Percentiles rank a stretch among this genome's conserved stretches.
These are phyloP conservation scores for Rhinichthys osculus DNA, from an alignment of 2,797 vertebrate genomes.

Conservation along the genomic window DNA sequence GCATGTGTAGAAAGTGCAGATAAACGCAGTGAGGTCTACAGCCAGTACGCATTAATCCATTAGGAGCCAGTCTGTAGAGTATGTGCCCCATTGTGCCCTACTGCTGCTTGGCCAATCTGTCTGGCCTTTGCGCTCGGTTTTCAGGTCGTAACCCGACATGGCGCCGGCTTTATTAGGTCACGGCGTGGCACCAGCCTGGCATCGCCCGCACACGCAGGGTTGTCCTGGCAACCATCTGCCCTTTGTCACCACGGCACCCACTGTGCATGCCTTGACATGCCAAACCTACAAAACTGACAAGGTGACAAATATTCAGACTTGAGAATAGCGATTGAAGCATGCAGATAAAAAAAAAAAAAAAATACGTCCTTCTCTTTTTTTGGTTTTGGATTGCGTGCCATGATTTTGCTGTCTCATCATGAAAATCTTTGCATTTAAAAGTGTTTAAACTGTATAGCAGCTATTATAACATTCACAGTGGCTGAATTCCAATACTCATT, in stretches of 20 bases:
- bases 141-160: slow-evolving; percentile 84
- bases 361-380: not conserved
- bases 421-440: not conserved
- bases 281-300: slow-evolving; percentile 68
- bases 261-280: slow-evolving; percentile 78
- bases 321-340: slow-evolving; percentile 31
- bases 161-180: slow-evolving; percentile 83
- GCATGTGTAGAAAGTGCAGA: slow-evolving; percentile 37
- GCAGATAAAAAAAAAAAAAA: not conserved
- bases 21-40: slow-evolving; percentile 31
- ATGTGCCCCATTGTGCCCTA: slow-evolving; percentile 63
- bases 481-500: not conserved
- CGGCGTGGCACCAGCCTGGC: slow-evolving; percentile 78
- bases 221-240: slow-evolving; percentile 82
- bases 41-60: slow-evolving; percentile 27
- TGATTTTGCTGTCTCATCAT: not conserved
- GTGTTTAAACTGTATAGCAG: not conserved
- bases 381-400: not conserved
- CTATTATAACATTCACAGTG: not conserved
- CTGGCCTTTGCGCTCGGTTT: slow-evolving; percentile 78
- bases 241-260: slow-evolving; percentile 73
- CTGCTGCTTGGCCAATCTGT: slow-evolving; percentile 82
- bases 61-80: slow-evolving; percentile 48
- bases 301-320: slow-evolving; percentile 75
- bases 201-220: slow-evolving; percentile 77